Conservation (phyloP, 2,888 invertebrate genomes). For the Tribolium freemani region DNA sequence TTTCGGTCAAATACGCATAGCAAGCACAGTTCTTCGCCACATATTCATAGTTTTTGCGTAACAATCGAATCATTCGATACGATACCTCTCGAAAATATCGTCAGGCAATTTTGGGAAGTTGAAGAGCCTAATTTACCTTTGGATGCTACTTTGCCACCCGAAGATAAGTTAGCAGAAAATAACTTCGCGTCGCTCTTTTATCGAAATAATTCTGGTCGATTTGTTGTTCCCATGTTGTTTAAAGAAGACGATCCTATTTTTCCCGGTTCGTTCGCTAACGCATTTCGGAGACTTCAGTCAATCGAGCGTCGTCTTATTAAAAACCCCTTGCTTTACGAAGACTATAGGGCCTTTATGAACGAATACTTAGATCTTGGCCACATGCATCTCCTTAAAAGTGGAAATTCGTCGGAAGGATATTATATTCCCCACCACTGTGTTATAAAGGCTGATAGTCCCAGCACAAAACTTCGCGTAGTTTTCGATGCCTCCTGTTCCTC, state of each 20-base stretch:
- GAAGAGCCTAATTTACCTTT: background rate
- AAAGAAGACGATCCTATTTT: background rate
- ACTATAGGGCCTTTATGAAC: slow-evolving; percentile 23
- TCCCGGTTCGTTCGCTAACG: background rate
- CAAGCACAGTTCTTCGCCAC: no score
- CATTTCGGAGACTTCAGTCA: background rate
- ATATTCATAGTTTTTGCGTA: no score
- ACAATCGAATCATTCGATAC: no score
- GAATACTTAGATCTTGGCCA: slow-evolving; percentile 35
- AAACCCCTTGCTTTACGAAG: background rate
- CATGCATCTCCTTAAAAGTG: slow-evolving; percentile 3
- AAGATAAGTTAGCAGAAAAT: background rate
- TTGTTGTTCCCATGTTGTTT: slow-evolving; percentile 1
- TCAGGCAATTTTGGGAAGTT: background rate
- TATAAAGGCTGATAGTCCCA: background rate
- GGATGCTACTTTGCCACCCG: background rate
- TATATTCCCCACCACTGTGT: slow-evolving; percentile 43
- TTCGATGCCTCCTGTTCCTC: slow-evolving; percentile 25
- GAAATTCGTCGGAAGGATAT: background rate
- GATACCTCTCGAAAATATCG: background rate
- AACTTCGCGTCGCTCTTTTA: background rate
- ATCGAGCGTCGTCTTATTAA: background rate
- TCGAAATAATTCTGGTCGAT: background rate
- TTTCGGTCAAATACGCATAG: no score
- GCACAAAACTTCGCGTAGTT: slow-evolving; percentile 34